A percentile compares a stretch with the other conserved stretches of the same genome.
Conservation (phyloP, 2,113 vertebrate genomes). For the Aptenodytes patagonicus region DNA sequence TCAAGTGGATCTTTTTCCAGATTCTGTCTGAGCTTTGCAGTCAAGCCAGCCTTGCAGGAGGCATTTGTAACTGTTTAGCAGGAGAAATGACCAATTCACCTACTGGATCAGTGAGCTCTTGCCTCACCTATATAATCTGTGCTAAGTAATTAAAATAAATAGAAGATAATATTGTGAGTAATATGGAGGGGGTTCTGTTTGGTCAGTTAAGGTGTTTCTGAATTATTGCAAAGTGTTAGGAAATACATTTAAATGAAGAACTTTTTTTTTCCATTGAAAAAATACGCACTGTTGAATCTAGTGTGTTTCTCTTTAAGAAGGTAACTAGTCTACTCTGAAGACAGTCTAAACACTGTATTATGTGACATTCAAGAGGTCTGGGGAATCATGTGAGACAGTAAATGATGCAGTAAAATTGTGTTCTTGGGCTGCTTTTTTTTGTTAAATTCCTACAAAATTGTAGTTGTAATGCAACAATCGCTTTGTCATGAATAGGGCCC, state of each 20-base stretch:
- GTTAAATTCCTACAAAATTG: constrained; percentile 61
- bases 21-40: neutral
- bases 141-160: neutral
- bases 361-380: neutral
- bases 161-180: neutral
- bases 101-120: neutral
- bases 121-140: neutral
- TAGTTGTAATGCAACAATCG: constrained; percentile 20
- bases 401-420: constrained; percentile 49
- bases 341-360: neutral
- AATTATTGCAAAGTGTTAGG: neutral
- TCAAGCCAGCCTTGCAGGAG: neutral
- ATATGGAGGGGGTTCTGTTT: neutral
- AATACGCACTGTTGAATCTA: neutral
- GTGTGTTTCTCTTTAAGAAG: neutral
- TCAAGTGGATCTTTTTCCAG: neutral
- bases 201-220: neutral
- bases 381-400: neutral
- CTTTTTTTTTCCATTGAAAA: neutral
- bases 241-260: neutral
- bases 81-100: neutral
- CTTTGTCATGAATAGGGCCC: constrained; percentile 40
- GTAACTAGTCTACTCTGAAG: neutral
- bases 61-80: neutral
- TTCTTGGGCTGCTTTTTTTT: neutral